Conservation (phyloP, 2,113 vertebrate species). For the Nesogale talazaci region DNA sequence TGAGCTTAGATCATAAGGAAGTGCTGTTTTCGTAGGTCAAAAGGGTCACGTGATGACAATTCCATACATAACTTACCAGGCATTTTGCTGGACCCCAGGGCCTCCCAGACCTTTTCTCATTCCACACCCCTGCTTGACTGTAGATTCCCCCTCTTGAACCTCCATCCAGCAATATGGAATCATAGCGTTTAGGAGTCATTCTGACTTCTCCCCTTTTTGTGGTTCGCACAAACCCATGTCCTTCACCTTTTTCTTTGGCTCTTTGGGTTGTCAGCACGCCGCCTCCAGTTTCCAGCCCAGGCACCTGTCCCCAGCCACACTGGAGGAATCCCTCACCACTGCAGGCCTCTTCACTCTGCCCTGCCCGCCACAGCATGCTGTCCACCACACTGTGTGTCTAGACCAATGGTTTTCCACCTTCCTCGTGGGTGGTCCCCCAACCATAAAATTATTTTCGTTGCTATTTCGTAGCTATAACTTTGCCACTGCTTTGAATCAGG, state of each 20-base stretch:
- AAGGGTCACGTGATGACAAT: not conserved
- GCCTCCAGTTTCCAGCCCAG: not conserved
- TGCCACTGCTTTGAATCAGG: too few relatives aligned
- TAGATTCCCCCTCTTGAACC: not conserved
- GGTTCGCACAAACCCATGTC: not conserved
- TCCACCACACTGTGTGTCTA: not conserved
- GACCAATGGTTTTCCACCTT: too few relatives aligned
- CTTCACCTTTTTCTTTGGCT: not conserved
- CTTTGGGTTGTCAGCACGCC: not conserved
- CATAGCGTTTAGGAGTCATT: not conserved
- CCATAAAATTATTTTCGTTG: too few relatives aligned
- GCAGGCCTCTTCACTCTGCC: not conserved
- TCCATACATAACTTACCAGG: not conserved
- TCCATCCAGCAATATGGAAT: not conserved
- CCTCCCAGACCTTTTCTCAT: not conserved
- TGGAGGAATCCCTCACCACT: not conserved
- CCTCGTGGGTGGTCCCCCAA: too few relatives aligned
- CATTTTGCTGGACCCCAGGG: not conserved
- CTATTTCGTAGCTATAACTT: too few relatives aligned
- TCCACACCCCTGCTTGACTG: not conserved
- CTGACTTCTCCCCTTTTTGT: not conserved
- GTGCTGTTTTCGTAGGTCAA: not conserved
- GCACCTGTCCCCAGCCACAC: not conserved
- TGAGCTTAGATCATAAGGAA: not conserved
- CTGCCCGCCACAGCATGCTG: rapidly evolving